These are phyloP conservation scores for Protaetia brevitarsis DNA, from an alignment of 1,140 invertebrate genomes.

Conservation along the genomic window DNA sequence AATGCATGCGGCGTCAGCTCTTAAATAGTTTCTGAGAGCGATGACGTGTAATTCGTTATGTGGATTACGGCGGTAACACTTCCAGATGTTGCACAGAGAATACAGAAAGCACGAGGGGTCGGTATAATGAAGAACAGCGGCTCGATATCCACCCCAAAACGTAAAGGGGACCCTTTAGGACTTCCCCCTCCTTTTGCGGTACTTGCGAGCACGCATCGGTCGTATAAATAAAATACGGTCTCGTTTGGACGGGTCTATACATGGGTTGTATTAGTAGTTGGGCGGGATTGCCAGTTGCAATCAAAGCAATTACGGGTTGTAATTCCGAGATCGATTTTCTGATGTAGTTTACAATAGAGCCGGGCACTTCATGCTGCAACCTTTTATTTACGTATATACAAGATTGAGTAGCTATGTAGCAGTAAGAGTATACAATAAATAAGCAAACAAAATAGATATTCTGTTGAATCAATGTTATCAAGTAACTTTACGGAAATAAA, in stretches of 20 bases:
- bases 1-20: not conserved
- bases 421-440: too few relatives aligned
- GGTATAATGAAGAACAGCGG: not conserved
- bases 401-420: too few relatives aligned
- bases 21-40: not conserved
- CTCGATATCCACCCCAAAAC: conserved; percentile 5
- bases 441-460: too few relatives aligned
- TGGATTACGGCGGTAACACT: not conserved
- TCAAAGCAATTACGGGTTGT: not conserved
- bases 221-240: not conserved
- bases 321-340: not conserved
- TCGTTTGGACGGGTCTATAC: not conserved
- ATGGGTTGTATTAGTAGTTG: not conserved
- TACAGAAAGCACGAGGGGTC: too few relatives aligned
- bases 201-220: not conserved
- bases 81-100: not conserved
- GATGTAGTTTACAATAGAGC: not conserved
- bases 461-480: too few relatives aligned
- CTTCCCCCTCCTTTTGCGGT: not conserved
- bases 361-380: not conserved
- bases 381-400: too few relatives aligned
- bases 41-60: conserved; percentile 13
- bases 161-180: not conserved
- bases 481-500: too few relatives aligned
- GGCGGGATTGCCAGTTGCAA: not conserved